Percentiles rank a stretch among this genome's conserved stretches.
phyloP scores from a whole-genome alignment of 2,113 vertebrate species.

The Serinus canaria region DNA sequence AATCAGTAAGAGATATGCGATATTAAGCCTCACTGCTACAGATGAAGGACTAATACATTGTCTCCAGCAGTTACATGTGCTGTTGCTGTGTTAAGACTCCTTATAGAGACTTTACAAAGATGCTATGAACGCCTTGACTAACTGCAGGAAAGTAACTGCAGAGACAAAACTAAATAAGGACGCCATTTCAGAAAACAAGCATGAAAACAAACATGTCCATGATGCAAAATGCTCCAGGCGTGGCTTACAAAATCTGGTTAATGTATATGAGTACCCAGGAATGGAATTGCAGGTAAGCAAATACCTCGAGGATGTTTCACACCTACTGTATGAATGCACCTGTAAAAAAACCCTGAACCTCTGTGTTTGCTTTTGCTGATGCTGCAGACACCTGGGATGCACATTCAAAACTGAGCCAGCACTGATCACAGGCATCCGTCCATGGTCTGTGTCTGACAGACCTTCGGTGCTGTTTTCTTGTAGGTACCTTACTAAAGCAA shows the following conservation, averaged over 20 bases:
- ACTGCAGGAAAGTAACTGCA: not conserved
- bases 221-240: not conserved
- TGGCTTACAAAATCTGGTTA: not conserved
- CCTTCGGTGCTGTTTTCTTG: not conserved
- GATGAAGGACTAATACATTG: not conserved
- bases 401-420: not conserved
- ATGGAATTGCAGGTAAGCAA: not conserved
- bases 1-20: not conserved
- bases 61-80: not conserved
- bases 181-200: not conserved
- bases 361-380: not conserved
- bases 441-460: not conserved
- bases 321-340: accelerated
- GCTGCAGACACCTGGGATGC: not conserved
- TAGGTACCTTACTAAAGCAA: accelerated
- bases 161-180: not conserved
- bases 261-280: not conserved
- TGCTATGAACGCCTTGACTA: not conserved
- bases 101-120: not conserved
- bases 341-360: not conserved
- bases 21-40: not conserved
- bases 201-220: accelerated
- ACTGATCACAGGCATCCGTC: not conserved
- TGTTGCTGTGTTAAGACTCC: not conserved
- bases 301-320: not conserved